Evolutionary conservation across 2,113 vertebrate genomes (phyloP).

Genomic region (Myrmophylax atrothorax): DNA sequence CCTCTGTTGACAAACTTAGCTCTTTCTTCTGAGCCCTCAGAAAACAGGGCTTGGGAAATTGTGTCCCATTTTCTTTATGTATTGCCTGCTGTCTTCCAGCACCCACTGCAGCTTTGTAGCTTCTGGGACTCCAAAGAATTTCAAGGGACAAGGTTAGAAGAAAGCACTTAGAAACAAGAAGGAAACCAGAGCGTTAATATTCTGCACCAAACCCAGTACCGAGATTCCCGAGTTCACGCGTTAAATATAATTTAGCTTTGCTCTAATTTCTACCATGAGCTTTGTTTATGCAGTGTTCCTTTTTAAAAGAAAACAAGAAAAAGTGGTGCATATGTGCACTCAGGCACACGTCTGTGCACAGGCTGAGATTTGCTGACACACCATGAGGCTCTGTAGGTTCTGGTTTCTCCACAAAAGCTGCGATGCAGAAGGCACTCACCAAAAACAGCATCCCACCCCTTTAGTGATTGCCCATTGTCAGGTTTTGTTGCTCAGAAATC

Average conservation of each 20-base stretch:
- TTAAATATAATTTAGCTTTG: background rate
- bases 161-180: background rate
- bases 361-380: background rate
- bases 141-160: background rate
- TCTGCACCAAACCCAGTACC: background rate
- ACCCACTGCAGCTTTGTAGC: background rate
- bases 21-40: background rate
- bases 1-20: background rate
- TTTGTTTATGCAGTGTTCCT: background rate
- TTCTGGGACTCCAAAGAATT: background rate
- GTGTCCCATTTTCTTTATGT: background rate
- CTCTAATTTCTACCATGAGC: background rate
- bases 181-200: background rate
- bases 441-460: constrained; percentile 26
- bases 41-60: background rate
- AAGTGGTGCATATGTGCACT: background rate
- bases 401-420: background rate
- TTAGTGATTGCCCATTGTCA: constrained; percentile 6
- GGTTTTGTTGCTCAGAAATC: constrained; percentile 37
- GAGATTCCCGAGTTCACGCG: background rate
- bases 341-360: background rate
- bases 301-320: background rate
- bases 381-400: background rate
- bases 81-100: background rate
- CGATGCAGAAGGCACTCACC: constrained; percentile 29